Evolutionary conservation across 1,140 invertebrate species (phyloP).

Genomic region (Pseudomyrmex pallidus): DNA sequence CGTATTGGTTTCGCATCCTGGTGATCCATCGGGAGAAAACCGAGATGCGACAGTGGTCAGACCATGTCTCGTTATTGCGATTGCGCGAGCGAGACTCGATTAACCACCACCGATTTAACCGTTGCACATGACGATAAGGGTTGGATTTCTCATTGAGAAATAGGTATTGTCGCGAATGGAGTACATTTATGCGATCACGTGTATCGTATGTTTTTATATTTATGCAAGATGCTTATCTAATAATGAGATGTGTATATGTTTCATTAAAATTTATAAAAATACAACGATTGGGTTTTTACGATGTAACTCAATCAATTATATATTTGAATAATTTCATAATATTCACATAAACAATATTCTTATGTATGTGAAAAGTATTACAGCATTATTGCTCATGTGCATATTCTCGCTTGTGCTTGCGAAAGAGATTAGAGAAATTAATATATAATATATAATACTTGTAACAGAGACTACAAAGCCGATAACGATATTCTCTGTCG

Average conservation of each 20-base stretch:
- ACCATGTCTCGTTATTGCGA: slow-evolving; percentile 54
- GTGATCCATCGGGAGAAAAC: slow-evolving; percentile 46
- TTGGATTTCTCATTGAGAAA: slow-evolving; percentile 8
- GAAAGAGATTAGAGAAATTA: slow-evolving; percentile 30
- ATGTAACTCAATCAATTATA: not conserved
- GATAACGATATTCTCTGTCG: not conserved
- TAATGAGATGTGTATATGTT: not conserved
- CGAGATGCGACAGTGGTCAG: not conserved
- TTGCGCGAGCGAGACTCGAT: slow-evolving; percentile 50
- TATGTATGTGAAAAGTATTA: not conserved
- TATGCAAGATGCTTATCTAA: not conserved
- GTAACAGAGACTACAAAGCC: slow-evolving; percentile 27
- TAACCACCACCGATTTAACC: slow-evolving; percentile 47
- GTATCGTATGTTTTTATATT: not conserved
- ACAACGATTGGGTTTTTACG: not conserved
- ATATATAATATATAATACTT: slow-evolving; percentile 23
- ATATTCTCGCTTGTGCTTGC: not conserved
- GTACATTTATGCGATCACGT: slow-evolving; percentile 4
- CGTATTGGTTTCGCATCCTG: slow-evolving; percentile 55
- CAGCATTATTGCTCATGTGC: too few relatives aligned
- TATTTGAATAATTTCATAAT: not conserved
- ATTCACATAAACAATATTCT: not conserved
- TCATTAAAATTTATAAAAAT: not conserved
- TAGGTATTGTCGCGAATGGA: slow-evolving; percentile 20
- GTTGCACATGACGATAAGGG: slow-evolving; percentile 42